A percentile compares a stretch with the other conserved stretches of the same genome.
Evolutionary conservation across 2,888 invertebrate species (phyloP).

Genomic region (Zygogramma bicolorata): DNA sequence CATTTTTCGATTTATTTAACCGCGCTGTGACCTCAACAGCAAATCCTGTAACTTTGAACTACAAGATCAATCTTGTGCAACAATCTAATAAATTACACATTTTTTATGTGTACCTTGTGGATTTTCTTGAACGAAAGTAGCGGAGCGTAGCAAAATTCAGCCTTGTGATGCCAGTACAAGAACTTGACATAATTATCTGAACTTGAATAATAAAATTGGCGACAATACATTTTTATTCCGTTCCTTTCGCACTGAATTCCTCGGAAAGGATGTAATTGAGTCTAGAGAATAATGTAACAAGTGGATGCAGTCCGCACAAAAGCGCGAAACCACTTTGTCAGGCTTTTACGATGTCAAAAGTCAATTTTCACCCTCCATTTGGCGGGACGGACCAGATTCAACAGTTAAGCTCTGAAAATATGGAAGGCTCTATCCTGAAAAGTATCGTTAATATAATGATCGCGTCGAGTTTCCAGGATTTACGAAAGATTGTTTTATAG

Average conservation of each 20-base stretch:
- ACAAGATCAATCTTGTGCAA: conserved; percentile 29
- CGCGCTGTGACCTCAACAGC: conserved; percentile 21
- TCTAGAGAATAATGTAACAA: conserved; percentile 55
- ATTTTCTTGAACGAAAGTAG: conserved; percentile 20
- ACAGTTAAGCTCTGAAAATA: conserved; percentile 59
- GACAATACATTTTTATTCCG: conserved; percentile 29
- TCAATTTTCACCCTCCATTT: conserved; percentile 67
- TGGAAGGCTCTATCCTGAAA: conserved; percentile 45
- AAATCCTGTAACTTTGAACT: conserved; percentile 34
- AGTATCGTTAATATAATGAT: conserved; percentile 51
- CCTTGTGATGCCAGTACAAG: conserved; percentile 30
- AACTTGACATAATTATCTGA: conserved; percentile 43
- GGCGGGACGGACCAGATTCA: conserved; percentile 57
- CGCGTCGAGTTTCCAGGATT: not conserved
- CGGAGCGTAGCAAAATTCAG: conserved; percentile 24
- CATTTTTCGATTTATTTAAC: not conserved
- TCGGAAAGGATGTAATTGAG: conserved; percentile 49
- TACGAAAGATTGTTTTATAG: not conserved
- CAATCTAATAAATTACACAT: conserved; percentile 24
- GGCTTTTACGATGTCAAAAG: conserved; percentile 64
- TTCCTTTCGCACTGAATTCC: conserved; percentile 23
- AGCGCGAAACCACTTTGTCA: conserved; percentile 55
- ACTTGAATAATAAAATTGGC: conserved; percentile 30
- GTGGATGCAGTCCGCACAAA: conserved; percentile 57
- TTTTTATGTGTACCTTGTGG: conserved; percentile 28